Percentiles rank a stretch among this genome's conserved stretches.
Conservation (phyloP, 2,113 vertebrate species). For the Etia nguti region DNA sequence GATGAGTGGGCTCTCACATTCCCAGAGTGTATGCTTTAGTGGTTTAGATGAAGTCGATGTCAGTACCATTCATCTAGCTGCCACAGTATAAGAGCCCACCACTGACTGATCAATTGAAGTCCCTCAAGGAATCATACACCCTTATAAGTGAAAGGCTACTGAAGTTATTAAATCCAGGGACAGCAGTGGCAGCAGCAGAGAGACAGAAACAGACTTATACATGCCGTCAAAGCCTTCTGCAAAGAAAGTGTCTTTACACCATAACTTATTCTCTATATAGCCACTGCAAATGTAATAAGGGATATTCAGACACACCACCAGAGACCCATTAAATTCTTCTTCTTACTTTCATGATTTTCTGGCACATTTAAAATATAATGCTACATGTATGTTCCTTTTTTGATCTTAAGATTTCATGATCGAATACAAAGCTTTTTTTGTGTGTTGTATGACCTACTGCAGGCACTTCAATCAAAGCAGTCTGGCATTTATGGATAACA, state of each 20-base stretch:
- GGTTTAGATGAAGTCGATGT: slow-evolving; percentile 58
- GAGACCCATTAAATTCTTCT: background rate
- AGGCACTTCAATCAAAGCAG: background rate
- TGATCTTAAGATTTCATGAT: background rate
- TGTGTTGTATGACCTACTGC: background rate
- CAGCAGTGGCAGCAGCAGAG: slow-evolving; percentile 17
- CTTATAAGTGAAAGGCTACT: slow-evolving; percentile 63
- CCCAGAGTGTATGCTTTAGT: slow-evolving; percentile 43
- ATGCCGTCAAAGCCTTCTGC: background rate
- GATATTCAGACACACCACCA: slow-evolving; percentile 23
- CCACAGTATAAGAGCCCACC: slow-evolving; percentile 42
- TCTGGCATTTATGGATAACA: background rate
- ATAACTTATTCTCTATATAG: slow-evolving; percentile 17
- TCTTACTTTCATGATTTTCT: slow-evolving; percentile 6
- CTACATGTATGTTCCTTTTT: background rate
- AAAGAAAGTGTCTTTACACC: slow-evolving; percentile 11
- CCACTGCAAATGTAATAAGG: slow-evolving; percentile 33
- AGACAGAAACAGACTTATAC: background rate
- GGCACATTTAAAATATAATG: background rate
- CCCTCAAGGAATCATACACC: slow-evolving; percentile 62
- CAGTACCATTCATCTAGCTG: slow-evolving; percentile 66
- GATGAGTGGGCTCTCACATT: slow-evolving; percentile 39
- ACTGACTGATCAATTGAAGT: slow-evolving; percentile 68
- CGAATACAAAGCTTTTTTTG: background rate
- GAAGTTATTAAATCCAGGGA: slow-evolving; percentile 68